Evolutionary conservation across 1,140 invertebrate genomes (phyloP).

Genomic region (Microplitis demolitor): DNA sequence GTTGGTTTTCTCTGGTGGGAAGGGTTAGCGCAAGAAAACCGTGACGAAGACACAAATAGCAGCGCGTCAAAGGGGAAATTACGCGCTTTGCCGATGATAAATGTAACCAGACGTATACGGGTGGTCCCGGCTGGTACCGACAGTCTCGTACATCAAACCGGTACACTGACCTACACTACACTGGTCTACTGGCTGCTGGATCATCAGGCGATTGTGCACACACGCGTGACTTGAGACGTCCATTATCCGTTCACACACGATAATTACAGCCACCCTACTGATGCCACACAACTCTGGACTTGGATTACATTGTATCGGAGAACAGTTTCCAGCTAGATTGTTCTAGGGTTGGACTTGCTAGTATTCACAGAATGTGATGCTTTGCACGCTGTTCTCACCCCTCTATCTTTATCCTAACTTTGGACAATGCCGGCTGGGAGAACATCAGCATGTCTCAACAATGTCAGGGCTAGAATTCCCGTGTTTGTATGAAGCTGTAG

Average conservation of each 20-base stretch:
- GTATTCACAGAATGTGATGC: slow-evolving; percentile 49
- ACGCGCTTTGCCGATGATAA: slow-evolving; percentile 29
- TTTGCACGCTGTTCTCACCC: slow-evolving; percentile 51
- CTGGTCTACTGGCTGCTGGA: slow-evolving; percentile 28
- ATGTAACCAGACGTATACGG: slow-evolving; percentile 25
- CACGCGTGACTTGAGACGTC: slow-evolving; percentile 38
- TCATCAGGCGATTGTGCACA: slow-evolving; percentile 21
- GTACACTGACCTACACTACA: slow-evolving; percentile 43
- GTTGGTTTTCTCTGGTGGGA: too few species aligned
- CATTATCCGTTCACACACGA: slow-evolving; percentile 42
- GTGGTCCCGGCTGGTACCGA: slow-evolving; percentile 30
- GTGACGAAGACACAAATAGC: slow-evolving; percentile 17
- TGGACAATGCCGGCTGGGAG: background rate
- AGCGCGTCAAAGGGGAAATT: slow-evolving; percentile 18
- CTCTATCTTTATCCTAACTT: background rate
- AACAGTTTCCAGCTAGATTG: slow-evolving; percentile 42
- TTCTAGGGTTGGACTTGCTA: slow-evolving; percentile 49
- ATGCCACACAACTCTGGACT: background rate
- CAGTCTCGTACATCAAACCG: slow-evolving; percentile 36
- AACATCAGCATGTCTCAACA: background rate
- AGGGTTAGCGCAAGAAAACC: background rate
- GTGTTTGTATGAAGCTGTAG: background rate
- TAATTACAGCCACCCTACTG: slow-evolving; percentile 31
- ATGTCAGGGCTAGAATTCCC: slow-evolving; percentile 3
- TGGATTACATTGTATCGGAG: slow-evolving; percentile 25